Evolutionary conservation across 2,888 invertebrate species (phyloP).

Genomic region (Drosophila pegasa): DNA sequence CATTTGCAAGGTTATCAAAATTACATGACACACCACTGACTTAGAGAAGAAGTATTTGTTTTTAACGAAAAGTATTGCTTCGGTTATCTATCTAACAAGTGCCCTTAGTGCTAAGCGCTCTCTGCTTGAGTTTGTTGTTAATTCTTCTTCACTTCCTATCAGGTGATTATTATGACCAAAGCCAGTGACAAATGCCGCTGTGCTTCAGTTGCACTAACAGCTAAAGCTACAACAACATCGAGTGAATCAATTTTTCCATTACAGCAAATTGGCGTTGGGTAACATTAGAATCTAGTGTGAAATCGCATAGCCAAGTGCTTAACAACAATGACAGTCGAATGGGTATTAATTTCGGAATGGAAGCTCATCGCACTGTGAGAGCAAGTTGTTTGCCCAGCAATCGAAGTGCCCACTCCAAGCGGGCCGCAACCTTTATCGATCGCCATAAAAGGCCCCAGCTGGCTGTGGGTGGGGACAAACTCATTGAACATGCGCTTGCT

Average conservation of each 20-base stretch:
- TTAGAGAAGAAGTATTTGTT: constrained; percentile 17
- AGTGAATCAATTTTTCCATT: constrained; percentile 31
- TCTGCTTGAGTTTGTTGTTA: constrained; percentile 10
- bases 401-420: constrained; percentile 57
- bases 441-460: constrained; percentile 58
- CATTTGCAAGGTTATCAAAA: constrained; percentile 43
- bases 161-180: constrained; percentile 25
- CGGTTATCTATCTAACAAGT: constrained; percentile 19
- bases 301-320: constrained; percentile 37
- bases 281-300: constrained; percentile 16
- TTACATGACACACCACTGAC: constrained; percentile 1
- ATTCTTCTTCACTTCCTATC: constrained; percentile 40
- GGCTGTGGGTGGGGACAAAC: constrained; percentile 10
- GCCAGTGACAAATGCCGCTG: constrained; percentile 42
- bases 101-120: constrained; percentile 16
- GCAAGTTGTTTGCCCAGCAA: constrained; percentile 63
- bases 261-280: constrained; percentile 43
- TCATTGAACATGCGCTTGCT: constrained; percentile 52
- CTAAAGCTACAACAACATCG: constrained; percentile 1
- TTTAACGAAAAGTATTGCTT: neutral
- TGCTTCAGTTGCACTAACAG: constrained; percentile 46
- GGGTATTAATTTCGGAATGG: constrained; percentile 20
- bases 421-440: constrained; percentile 48
- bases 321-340: constrained; percentile 51
- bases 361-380: constrained; percentile 20